Base-by-base conservation (phyloP, 2,888 invertebrate genomes). In the Ecliptopera silaceata region DNA sequence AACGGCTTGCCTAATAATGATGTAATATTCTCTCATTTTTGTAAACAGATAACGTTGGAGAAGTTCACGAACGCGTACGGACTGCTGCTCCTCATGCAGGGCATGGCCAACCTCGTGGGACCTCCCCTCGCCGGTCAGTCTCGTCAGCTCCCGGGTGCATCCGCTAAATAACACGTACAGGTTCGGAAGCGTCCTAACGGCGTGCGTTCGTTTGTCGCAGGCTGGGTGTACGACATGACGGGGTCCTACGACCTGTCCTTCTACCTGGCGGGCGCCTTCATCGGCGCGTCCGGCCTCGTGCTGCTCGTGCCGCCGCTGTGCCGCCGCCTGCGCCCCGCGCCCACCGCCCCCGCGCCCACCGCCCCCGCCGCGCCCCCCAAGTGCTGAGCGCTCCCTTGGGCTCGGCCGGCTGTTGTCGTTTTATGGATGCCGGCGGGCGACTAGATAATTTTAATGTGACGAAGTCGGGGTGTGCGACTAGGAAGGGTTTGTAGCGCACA, bases 11-110 rank as follows among this genome's bases (percentile, higher is more conserved):
- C n/a, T n/a, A n/a, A n/a, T n/a, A n/a, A n/a, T n/a, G n/a, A n/a
- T n/a, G n/a, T n/a, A n/a, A n/a, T n/a, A n/a, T n/a, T n/a, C n/a
- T n/a, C n/a, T n/a, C n/a, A n/a, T n/a, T n/a, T n/a, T n/a, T n/a
- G n/a, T n/a, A n/a, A n/a, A 8, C 26, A 97, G 79, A 96, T 98
- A 65, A 96, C 97, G n/a, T 83, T 98, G 66, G 97, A 97, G 81
- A 93, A 96, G 72, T 97, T 98, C 80, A 97, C 97, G 43, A 97
- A 96, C 78, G 97, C 97, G 3, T 98, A 98, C 77, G 98, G 98
- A 0, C 85, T 98, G 69, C 85, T 97, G 71, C 91, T 97, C 75
- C 91, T 98, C 46, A 96, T 97, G 17, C 97, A 98, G 83, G 98
- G 98, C 1, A 84, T 98, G 29, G 97, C 97, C 1, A 98, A 97